Evolutionary conservation across 1,140 invertebrate genomes (phyloP), one percentile per base, ranked within the genome.

Genomic region (Linepithema humile): DNA sequence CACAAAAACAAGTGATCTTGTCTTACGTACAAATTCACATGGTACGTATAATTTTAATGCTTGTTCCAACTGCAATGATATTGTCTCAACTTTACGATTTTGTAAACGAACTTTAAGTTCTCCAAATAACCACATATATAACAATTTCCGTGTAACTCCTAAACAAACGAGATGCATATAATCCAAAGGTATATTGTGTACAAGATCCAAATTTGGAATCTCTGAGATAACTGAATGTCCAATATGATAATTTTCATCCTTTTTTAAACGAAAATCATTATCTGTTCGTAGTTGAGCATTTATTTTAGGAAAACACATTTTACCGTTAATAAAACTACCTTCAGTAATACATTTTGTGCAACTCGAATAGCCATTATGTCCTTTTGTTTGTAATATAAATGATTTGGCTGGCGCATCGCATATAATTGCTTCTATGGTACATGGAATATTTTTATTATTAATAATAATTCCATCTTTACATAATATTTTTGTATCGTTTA

Each of bases 141-240:
- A n/a, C n/a, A n/a, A n/a, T 69, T 48, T 48, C 0, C 43, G 65
- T 43, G 32, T 32, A 4, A 69, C 9, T 45, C 62, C 38, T 6
- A 65, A 43, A 23, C 62, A 65, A 4, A 65, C 4, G 5, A 65
- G 38, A 17, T 69, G 65, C 65, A 69, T 69, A 32, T 50, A 69
- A 26, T 69, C 65, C 23, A 69, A n/a, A 48, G 43, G 65, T 48
- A 69, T n/a, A n/a, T n/a, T n/a, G n/a, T n/a, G n/a, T n/a, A n/a
- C n/a, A n/a, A n/a, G n/a, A n/a, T n/a, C n/a, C n/a, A 69, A 69
- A 69, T 69, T 3, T 69, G 43, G 40, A 6, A 69, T 1, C 26
- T 45, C 9, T 69, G 32, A 48, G n/a, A 69, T 15, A 69, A 17
- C 26, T 29, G 65, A 69, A 9, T 48, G 1, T 0, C 65, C 65